Percentiles rank a stretch among this genome's conserved stretches.
These are phyloP conservation scores for Plebejus anna DNA, from an alignment of 2,888 invertebrate species.

Conservation along the genomic window DNA sequence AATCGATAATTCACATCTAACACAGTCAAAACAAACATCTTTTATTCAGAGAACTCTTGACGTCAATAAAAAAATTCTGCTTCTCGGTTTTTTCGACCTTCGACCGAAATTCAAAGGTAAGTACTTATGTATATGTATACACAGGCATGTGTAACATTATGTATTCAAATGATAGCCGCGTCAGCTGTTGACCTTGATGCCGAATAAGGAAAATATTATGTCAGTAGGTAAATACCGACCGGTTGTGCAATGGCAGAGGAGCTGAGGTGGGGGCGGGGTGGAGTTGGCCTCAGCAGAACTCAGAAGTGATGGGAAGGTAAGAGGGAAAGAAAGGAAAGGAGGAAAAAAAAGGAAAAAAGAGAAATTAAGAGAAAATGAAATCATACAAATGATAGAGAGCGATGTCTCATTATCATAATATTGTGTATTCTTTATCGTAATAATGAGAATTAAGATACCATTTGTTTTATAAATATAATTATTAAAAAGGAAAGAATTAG, in stretches of 20 bases:
- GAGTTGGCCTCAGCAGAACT: not conserved
- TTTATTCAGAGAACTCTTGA: not conserved
- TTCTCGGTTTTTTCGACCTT: not conserved
- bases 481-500: too few relatives aligned
- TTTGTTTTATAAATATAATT: too few relatives aligned
- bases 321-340: too few relatives aligned
- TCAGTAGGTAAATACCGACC: conserved; percentile 30
- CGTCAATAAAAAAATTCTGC: not conserved
- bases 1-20: not conserved
- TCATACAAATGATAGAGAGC: too few relatives aligned
- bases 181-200: conserved; percentile 34
- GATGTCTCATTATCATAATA: too few relatives aligned
- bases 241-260: not conserved
- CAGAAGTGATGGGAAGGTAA: not conserved
- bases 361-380: too few relatives aligned
- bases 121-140: not conserved
- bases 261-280: not conserved
- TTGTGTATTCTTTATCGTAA: too few relatives aligned
- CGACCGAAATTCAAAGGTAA: not conserved
- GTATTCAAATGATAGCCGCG: conserved; percentile 6
- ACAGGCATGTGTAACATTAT: not conserved
- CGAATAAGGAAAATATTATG: conserved; percentile 34
- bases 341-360: too few relatives aligned
- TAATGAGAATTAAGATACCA: too few relatives aligned
- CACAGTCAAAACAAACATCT: not conserved